Base-by-base conservation (phyloP, 1,140 invertebrate species). In the Condylostylus longicornis region DNA sequence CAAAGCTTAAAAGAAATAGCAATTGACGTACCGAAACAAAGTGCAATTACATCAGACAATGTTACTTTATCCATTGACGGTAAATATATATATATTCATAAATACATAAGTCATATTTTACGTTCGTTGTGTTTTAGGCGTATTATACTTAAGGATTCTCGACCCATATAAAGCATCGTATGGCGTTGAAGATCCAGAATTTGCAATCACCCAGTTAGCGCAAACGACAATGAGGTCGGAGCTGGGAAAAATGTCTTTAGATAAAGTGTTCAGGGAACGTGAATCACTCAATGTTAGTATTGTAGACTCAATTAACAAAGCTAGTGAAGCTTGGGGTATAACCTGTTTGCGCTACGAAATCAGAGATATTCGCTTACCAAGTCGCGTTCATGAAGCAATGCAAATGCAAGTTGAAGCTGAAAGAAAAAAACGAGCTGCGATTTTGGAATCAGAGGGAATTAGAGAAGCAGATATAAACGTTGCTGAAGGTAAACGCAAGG, bases 331-430 rank as follows among this genome's bases (percentile, higher is more conserved):
- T 1, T 99, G 95, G 95, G 95, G 95, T 23, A 90, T 98, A 28
- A 75, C 78, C n/a, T 98, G 93, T 63, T 68, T 98, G 34, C 70
- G 95, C 60, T 98, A 98, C 67, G 95, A 98, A 78, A 98, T 98
- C 53, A 42, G 58, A 20, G 58, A 61, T 32, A 60, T 61, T 30
- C 42, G 54, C 74, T 90, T 98, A 45, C 96, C 96, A 7, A 61
- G 67, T 2, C 75, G 89, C 60, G 86, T 99, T 4, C 89, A 96
- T 54, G 93, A 97, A 67, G 95, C 95, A 5, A 98, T 99, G 95
- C 95, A 98, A 65, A 97, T 97, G 90, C 95, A 98, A 69, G 91
- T 98, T 1, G 94, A 98, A 68, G 94, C 94, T 0, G 95, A 98
- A 62, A 65, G 96, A 34, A 82, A 84, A 54, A 99, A 99, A 63